Conservation (phyloP, 2,888 invertebrate species). For the Mythimna albipuncta region DNA sequence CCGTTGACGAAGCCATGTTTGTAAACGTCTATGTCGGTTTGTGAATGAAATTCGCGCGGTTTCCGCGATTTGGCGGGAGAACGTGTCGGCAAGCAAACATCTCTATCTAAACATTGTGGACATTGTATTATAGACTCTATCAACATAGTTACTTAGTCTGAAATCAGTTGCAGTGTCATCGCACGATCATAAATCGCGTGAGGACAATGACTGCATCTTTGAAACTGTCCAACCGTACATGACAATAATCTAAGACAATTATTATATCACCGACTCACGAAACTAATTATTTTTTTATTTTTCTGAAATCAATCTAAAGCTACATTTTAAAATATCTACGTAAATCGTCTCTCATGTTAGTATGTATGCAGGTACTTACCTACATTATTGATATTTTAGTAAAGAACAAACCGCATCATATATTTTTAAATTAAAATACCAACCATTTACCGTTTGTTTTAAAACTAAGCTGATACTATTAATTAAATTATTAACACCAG, state of each 20-base stretch:
- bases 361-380: not conserved
- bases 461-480: not conserved
- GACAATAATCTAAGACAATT: slow-evolving; percentile 31
- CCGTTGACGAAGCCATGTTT: slow-evolving; percentile 85
- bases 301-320: slow-evolving; percentile 17
- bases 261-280: slow-evolving; percentile 27
- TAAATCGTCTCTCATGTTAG: not conserved
- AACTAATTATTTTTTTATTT: slow-evolving; percentile 29
- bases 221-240: slow-evolving; percentile 47
- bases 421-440: not conserved
- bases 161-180: slow-evolving; percentile 22
- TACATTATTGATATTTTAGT: not conserved
- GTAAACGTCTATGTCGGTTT: slow-evolving; percentile 83
- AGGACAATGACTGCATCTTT: slow-evolving; percentile 64
- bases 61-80: slow-evolving; percentile 85
- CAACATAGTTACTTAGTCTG: not conserved
- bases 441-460: slow-evolving; percentile 15
- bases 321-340: slow-evolving; percentile 1
- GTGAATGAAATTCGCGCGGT: slow-evolving; percentile 88
- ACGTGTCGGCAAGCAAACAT: slow-evolving; percentile 64
- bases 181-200: slow-evolving; percentile 55
- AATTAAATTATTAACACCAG: not conserved
- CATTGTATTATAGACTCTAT: slow-evolving; percentile 38
- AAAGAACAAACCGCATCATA: slow-evolving; percentile 2
- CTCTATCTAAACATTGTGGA: slow-evolving; percentile 53